Evolutionary conservation across 2,888 invertebrate genomes (phyloP).

Genomic region (Tetranychus piercei): DNA sequence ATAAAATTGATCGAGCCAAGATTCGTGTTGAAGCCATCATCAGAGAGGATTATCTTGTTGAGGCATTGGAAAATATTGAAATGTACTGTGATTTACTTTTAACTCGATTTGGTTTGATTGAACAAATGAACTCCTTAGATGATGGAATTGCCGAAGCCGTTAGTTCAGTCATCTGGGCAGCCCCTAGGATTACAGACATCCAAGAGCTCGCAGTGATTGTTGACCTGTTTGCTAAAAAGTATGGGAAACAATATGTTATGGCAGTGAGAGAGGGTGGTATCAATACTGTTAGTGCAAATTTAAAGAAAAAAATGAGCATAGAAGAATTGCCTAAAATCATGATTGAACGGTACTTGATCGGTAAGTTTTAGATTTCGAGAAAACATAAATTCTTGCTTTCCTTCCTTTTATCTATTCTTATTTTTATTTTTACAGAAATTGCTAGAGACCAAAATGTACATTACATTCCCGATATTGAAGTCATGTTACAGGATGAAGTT

Average conservation of each 20-base stretch:
- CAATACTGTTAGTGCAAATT: constrained; percentile 66
- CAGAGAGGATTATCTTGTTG: constrained; percentile 42
- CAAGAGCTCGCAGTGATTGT: constrained; percentile 47
- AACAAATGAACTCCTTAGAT: constrained; percentile 81
- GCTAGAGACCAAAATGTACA: neutral
- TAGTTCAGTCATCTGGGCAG: constrained; percentile 84
- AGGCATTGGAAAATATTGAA: constrained; percentile 33
- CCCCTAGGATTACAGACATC: constrained; percentile 50
- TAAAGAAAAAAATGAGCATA: constrained; percentile 38
- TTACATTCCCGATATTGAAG: constrained; percentile 45
- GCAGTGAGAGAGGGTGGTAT: constrained; percentile 63
- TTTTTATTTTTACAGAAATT: neutral
- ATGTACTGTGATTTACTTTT: constrained; percentile 95
- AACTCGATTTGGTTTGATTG: constrained; percentile 85
- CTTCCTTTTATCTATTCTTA: neutral
- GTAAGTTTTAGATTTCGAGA: neutral
- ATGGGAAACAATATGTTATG: constrained; percentile 79
- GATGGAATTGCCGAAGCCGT: constrained; percentile 88
- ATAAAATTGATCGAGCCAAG: constrained; percentile 50
- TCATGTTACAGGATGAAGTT: constrained; percentile 41
- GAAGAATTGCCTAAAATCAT: constrained; percentile 49
- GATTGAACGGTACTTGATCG: no score
- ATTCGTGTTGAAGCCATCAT: constrained; percentile 97
- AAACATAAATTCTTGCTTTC: no score
- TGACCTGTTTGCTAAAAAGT: constrained; percentile 72